Conservation (phyloP, 1,140 invertebrate species). For the Bombus sibiricus region DNA sequence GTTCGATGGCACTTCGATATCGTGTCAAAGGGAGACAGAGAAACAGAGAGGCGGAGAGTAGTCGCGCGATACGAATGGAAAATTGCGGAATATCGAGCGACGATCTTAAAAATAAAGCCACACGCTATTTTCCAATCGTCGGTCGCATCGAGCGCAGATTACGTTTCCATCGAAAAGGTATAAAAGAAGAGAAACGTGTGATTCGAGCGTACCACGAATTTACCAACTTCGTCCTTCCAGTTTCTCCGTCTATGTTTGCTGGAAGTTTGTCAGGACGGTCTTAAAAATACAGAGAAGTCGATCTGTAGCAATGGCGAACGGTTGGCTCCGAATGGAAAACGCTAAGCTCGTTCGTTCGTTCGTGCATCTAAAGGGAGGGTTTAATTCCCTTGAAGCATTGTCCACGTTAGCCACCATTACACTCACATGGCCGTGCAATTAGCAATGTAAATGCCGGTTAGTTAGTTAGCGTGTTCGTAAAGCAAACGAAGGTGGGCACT, state of each 20-base stretch:
- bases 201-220: slow-evolving; percentile 11
- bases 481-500: slow-evolving; percentile 71
- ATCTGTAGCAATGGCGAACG: slow-evolving; percentile 27
- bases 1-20: slow-evolving; percentile 19
- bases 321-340: slow-evolving; percentile 39
- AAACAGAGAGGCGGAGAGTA: neutral
- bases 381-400: slow-evolving; percentile 76
- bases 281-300: slow-evolving; percentile 21
- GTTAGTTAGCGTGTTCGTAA: slow-evolving; percentile 81
- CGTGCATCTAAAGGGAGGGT: slow-evolving; percentile 49
- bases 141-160: slow-evolving; percentile 6
- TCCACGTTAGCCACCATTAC: slow-evolving; percentile 79
- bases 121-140: slow-evolving; percentile 37
- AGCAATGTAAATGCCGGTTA: slow-evolving; percentile 83
- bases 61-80: slow-evolving; percentile 22
- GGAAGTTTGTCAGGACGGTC: slow-evolving; percentile 9
- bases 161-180: slow-evolving; percentile 12
- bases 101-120: slow-evolving; percentile 48
- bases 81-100: slow-evolving; percentile 29
- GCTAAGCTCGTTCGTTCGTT: slow-evolving; percentile 20
- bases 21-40: neutral
- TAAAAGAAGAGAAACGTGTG: neutral
- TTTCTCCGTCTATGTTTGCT: neutral
- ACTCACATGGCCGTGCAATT: slow-evolving; percentile 79
- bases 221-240: neutral